Percentiles rank a stretch among this genome's conserved stretches.
These are phyloP conservation scores for Camponotus fellah DNA, from an alignment of 2,888 invertebrate species.

Conservation along the genomic window DNA sequence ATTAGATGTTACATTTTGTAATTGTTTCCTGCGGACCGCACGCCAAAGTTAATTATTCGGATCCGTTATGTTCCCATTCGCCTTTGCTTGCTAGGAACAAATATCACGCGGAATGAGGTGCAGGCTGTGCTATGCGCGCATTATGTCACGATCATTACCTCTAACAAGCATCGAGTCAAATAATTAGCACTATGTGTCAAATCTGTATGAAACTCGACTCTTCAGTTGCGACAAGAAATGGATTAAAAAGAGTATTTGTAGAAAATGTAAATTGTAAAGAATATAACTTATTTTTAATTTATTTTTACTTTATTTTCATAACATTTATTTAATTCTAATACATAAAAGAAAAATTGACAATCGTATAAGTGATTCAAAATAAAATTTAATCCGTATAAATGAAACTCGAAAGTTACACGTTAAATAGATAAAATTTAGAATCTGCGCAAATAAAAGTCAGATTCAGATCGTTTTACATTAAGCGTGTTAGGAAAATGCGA, in stretches of 20 bases:
- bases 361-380: background rate
- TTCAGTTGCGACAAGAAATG: background rate
- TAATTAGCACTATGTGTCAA: constrained; percentile 69
- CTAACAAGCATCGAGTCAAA: constrained; percentile 73
- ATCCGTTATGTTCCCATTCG: constrained; percentile 78
- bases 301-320: background rate
- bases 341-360: background rate
- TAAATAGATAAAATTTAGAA: background rate
- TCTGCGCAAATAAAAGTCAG: background rate
- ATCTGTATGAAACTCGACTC: background rate
- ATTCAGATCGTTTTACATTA: constrained; percentile 1
- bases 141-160: constrained; percentile 73
- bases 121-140: constrained; percentile 55
- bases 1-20: constrained; percentile 77
- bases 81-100: constrained; percentile 55
- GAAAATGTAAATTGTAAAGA: background rate
- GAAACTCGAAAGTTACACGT: background rate
- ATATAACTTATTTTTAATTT: background rate
- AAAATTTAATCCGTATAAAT: background rate
- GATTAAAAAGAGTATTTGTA: background rate
- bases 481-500: background rate
- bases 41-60: constrained; percentile 75
- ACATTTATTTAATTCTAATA: background rate
- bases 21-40: constrained; percentile 70
- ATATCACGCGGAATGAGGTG: constrained; percentile 64